Percentiles rank a stretch among this genome's conserved stretches.
phyloP scores from a whole-genome alignment of 2,113 vertebrate genomes.

The Lepisosteus oculatus region DNA sequence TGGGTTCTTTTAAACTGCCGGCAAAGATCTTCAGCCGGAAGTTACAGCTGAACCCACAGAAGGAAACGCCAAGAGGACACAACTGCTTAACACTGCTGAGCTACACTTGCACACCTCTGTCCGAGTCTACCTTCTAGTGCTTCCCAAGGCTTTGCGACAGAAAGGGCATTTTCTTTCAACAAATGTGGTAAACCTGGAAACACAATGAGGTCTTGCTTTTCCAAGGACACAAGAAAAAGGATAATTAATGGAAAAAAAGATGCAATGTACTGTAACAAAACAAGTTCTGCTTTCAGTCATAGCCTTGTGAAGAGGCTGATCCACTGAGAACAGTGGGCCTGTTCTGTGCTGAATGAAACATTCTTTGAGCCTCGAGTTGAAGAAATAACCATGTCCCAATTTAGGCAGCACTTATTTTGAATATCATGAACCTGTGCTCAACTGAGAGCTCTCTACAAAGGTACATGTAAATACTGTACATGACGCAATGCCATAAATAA shows the following conservation, averaged over 20 bases:
- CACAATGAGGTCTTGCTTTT: conserved; percentile 16
- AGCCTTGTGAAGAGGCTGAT: conserved; percentile 35
- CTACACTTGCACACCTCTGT: conserved; percentile 5
- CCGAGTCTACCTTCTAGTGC: conserved; percentile 23
- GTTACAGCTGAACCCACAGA: conserved; percentile 22
- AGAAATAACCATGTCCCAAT: no score
- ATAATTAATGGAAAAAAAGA: background rate
- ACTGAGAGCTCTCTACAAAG: no score
- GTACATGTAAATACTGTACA: no score
- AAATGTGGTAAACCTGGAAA: conserved; percentile 20
- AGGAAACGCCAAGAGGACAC: conserved; percentile 22
- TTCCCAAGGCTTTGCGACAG: conserved; percentile 31
- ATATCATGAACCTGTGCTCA: no score
- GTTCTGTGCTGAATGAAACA: background rate
- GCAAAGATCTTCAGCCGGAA: conserved; percentile 11
- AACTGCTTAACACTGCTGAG: conserved; percentile 24
- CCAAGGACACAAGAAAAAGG: conserved; percentile 21
- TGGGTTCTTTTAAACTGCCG: background rate
- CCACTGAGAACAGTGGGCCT: conserved; percentile 12
- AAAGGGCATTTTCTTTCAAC: conserved; percentile 29
- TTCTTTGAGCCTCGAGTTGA: no score
- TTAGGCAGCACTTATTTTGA: no score
- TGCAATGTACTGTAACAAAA: no score
- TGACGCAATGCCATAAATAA: no score
- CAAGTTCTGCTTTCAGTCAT: background rate